A percentile compares a stretch with the other conserved stretches of the same genome.
Conservation (phyloP, 2,797 vertebrate species). For the Chelon auratus region DNA sequence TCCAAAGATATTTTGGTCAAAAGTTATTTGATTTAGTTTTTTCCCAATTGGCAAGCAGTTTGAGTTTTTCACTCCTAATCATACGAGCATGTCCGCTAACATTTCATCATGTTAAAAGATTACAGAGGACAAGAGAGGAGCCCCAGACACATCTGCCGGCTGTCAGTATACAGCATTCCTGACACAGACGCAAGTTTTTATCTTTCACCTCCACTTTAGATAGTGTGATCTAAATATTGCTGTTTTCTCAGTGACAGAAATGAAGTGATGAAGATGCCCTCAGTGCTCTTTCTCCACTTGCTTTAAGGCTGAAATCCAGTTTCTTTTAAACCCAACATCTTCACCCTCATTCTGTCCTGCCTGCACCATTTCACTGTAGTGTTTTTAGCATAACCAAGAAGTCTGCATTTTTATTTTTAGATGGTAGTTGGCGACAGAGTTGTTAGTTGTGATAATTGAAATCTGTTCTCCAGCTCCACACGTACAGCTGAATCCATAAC, state of each 20-base stretch:
- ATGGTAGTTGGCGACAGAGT: too few species aligned
- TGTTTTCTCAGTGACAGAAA: conserved; percentile 17
- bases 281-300: neutral
- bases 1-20: too few species aligned
- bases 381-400: too few species aligned
- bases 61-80: conserved; percentile 37
- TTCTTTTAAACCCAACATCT: too few species aligned
- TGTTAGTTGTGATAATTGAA: neutral
- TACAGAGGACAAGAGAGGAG: conserved; percentile 15
- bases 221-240: conserved; percentile 49
- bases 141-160: conserved; percentile 55
- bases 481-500: neutral
- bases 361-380: too few species aligned
- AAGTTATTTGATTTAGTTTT: neutral
- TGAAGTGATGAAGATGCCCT: conserved; percentile 31
- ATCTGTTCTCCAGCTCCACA: neutral
- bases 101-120: conserved; percentile 59
- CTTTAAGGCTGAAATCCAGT: too few species aligned
- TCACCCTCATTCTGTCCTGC: too few species aligned
- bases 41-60: conserved; percentile 14
- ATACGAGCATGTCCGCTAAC: conserved; percentile 21
- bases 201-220: conserved; percentile 45
- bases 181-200: conserved; percentile 35
- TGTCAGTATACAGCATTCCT: conserved; percentile 50
- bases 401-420: too few species aligned